These are phyloP conservation scores for Phyllotis vaccarum DNA, from an alignment of 2,797 vertebrate genomes.

Conservation along the genomic window DNA sequence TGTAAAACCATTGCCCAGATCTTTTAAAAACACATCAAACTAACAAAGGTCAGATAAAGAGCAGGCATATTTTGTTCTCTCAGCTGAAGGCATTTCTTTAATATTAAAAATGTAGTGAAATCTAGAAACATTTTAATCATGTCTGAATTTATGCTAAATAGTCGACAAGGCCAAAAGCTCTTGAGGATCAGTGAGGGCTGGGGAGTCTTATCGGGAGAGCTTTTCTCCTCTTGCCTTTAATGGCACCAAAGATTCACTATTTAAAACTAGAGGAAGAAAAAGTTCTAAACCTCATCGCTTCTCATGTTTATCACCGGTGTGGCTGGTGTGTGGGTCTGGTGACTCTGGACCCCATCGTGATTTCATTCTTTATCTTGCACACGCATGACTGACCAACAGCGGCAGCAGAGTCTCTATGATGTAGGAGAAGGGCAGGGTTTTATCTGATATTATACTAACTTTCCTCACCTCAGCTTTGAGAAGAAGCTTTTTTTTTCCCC, in stretches of 20 bases:
- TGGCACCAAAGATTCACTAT: neutral
- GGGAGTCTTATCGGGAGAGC: neutral
- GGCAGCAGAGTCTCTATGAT: slow-evolving; percentile 80
- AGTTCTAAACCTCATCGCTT: slow-evolving; percentile 60
- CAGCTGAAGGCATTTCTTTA: slow-evolving; percentile 73
- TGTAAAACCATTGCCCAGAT: slow-evolving; percentile 50
- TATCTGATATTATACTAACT: slow-evolving; percentile 66
- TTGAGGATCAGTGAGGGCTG: neutral
- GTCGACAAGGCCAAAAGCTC: slow-evolving; percentile 21
- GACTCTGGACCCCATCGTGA: slow-evolving; percentile 66
- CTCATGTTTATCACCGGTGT: slow-evolving; percentile 71
- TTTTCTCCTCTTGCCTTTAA: neutral
- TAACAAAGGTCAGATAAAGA: slow-evolving; percentile 75
- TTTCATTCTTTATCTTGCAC: slow-evolving; percentile 69
- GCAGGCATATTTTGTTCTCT: slow-evolving; percentile 66
- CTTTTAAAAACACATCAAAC: slow-evolving; percentile 71
- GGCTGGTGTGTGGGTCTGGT: slow-evolving; percentile 65
- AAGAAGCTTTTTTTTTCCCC: neutral
- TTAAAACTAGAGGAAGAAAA: slow-evolving; percentile 36
- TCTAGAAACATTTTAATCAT: slow-evolving; percentile 38
- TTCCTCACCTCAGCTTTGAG: slow-evolving; percentile 39
- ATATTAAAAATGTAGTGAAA: slow-evolving; percentile 73
- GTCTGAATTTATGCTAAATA: slow-evolving; percentile 55
- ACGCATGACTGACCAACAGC: slow-evolving; percentile 75
- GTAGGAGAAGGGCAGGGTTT: slow-evolving; percentile 74